Conservation (phyloP, 2,888 invertebrate genomes). For the Limenitis arthemis region DNA sequence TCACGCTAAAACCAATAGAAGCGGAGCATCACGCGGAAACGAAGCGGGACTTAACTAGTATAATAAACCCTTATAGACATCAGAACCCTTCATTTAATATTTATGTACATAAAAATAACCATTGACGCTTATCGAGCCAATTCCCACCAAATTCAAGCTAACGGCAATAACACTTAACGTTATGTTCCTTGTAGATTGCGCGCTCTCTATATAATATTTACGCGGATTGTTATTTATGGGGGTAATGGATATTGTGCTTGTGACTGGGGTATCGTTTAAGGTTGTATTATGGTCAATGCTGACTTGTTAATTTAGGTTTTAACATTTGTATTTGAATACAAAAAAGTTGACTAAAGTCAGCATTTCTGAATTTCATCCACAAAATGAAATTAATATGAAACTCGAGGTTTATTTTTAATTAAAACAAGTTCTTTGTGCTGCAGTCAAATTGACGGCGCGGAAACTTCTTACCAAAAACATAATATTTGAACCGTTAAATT, state of each 20-base stretch:
- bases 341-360: too few relatives aligned
- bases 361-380: slow-evolving; percentile 3
- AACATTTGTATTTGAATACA: too few relatives aligned
- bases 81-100: not conserved
- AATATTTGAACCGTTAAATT: too few relatives aligned
- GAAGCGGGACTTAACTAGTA: too few relatives aligned
- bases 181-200: slow-evolving; percentile 49
- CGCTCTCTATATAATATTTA: slow-evolving; percentile 54
- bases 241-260: slow-evolving; percentile 42
- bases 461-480: not conserved
- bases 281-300: slow-evolving; percentile 30
- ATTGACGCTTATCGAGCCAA: slow-evolving; percentile 8
- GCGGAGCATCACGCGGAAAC: too few relatives aligned
- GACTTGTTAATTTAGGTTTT: too few relatives aligned
- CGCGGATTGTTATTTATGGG: slow-evolving; percentile 38
- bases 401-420: slow-evolving; percentile 7
- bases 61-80: not conserved
- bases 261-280: slow-evolving; percentile 30
- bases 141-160: slow-evolving; percentile 22
- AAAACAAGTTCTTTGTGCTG: slow-evolving; percentile 3
- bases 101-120: not conserved
- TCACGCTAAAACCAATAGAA: too few relatives aligned
- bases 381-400: slow-evolving; percentile 3
- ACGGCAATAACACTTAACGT: slow-evolving; percentile 40
- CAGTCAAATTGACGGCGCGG: not conserved